These are phyloP conservation scores for Xerus inauris DNA, from an alignment of 2,113 vertebrate genomes.

Conservation along the genomic window DNA sequence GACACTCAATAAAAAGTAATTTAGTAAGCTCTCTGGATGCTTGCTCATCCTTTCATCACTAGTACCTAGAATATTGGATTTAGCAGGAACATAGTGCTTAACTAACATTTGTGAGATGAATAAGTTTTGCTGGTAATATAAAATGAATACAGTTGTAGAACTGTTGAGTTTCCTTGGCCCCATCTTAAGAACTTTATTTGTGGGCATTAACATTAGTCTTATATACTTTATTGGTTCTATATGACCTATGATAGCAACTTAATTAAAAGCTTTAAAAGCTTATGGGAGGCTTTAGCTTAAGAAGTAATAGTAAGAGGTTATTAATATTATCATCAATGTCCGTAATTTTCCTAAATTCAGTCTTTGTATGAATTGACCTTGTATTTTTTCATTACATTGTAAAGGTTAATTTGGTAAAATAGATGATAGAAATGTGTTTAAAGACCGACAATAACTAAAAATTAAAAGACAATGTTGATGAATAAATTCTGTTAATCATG, in stretches of 20 bases:
- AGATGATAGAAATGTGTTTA: slow-evolving; percentile 13
- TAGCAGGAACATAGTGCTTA: neutral
- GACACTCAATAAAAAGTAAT: neutral
- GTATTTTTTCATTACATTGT: slow-evolving; percentile 30
- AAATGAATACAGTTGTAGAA: neutral
- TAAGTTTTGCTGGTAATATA: neutral
- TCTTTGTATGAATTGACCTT: neutral
- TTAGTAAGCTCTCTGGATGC: neutral
- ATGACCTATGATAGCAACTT: neutral
- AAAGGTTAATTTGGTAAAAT: slow-evolving; percentile 52
- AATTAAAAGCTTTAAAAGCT: slow-evolving; percentile 11
- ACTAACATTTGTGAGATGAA: neutral
- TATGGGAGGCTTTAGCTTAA: neutral
- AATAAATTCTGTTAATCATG: slow-evolving; percentile 55
- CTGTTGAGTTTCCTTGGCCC: neutral
- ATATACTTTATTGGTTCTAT: neutral
- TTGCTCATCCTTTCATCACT: neutral
- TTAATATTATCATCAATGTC: neutral
- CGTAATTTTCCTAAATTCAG: slow-evolving; percentile 54
- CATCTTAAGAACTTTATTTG: neutral
- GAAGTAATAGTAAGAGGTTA: slow-evolving; percentile 27
- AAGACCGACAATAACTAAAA: slow-evolving; percentile 42
- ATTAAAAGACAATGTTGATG: slow-evolving; percentile 31
- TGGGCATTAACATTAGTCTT: neutral
- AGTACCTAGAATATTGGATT: neutral